phyloP scores from a whole-genome alignment of 2,888 invertebrate genomes.

The Brachynemurus nebulosus region DNA sequence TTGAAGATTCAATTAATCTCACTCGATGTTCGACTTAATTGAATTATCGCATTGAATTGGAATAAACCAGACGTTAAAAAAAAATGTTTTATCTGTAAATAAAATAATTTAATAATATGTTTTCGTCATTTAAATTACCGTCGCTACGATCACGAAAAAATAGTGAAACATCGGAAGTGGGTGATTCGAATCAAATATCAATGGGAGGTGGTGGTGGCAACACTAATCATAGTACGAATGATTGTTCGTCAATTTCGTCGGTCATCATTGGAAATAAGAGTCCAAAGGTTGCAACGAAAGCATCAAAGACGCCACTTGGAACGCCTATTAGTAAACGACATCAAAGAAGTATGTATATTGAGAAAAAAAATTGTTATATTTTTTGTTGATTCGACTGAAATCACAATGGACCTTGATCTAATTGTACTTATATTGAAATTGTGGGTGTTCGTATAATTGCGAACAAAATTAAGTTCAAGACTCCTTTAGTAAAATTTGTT shows the following conservation, averaged over 20 bases:
- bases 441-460: no score
- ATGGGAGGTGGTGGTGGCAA: constrained; percentile 19
- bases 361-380: not conserved
- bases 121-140: constrained; percentile 41
- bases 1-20: no score
- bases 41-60: not conserved
- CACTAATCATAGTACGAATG: constrained; percentile 14
- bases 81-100: not conserved
- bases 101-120: constrained; percentile 29
- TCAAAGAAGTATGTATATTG: constrained; percentile 31
- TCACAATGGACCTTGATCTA: no score
- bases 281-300: constrained; percentile 33
- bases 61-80: not conserved
- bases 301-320: constrained; percentile 41
- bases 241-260: no score
- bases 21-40: not conserved
- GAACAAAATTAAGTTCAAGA: no score
- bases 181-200: not conserved
- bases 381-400: no score
- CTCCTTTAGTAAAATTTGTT: no score
- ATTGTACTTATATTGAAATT: no score
- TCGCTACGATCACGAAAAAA: constrained; percentile 37
- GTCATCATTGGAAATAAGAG: no score
- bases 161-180: constrained; percentile 22
- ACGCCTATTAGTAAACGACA: constrained; percentile 36